Base-by-base conservation (phyloP, 2,888 invertebrate species). In the Molanna angustata region DNA sequence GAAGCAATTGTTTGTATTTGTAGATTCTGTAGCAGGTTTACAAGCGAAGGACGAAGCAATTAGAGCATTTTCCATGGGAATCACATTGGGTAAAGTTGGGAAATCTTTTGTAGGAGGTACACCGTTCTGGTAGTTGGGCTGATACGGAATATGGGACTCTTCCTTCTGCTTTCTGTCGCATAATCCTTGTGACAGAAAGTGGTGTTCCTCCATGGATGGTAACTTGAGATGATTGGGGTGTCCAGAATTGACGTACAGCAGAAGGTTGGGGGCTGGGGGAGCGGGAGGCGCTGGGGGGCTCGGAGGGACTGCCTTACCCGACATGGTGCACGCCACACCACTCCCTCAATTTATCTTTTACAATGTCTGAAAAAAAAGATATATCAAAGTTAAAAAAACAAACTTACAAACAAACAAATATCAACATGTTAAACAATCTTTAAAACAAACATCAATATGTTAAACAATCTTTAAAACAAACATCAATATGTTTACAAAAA, bases 271-370 rank as follows among this genome's bases (percentile, higher is more conserved):
- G 21, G 42, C 69, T 71, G 70, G 65, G 69, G 72, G 70, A 68
- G 69, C 72, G 68, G 52, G 61, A 60, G 71, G 73, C 72, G 72
- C 76, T 73, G 70, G 73, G 68, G 77, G 73, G 76, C 71, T 78
- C 74, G 80, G 78, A 73, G 84, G 82, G 78, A 85, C 85, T 84
- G 85, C 83, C 84, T 86, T 85, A 80, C 83, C 83, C 76, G 85
- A 83, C 84, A 86, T 86, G 78, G 80, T 83, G 50, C 84, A 85
- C 83, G 81, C 82, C 78, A 73, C 72, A 73, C 72, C 71, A 68
- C 69, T 66, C 69, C 47, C 32, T 16, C 41, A 11, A 33, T 40
- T 47, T 46, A 54, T 41, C 46, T 22, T 13, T 21, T 22, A 14
- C 40, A 43, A 27, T 45, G 33, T 47, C 54, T 54, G 40, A n/a